A percentile compares a stretch with the other conserved stretches of the same genome.
phyloP scores from a whole-genome alignment of 2,113 vertebrate genomes.

The Sula dactylatra region DNA sequence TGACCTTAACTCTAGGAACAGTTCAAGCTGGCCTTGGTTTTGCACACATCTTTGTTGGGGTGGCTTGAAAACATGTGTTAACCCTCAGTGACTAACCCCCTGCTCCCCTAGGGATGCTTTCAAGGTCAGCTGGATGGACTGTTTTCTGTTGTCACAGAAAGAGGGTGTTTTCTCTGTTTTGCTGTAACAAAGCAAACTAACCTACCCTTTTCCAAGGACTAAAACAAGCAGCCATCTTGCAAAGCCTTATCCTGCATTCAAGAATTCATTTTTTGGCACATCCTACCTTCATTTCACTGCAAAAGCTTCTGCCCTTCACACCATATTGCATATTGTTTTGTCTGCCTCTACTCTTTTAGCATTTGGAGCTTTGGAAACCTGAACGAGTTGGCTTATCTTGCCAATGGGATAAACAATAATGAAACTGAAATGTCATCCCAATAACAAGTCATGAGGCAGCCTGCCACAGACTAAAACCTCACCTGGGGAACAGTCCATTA shows the following conservation, averaged over 20 bases:
- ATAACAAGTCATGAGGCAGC: constrained; percentile 28
- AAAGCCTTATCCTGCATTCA: neutral
- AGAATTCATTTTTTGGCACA: neutral
- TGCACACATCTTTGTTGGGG: neutral
- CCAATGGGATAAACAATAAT: constrained; percentile 5
- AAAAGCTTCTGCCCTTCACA: constrained; percentile 26
- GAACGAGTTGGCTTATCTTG: neutral
- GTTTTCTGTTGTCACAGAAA: neutral
- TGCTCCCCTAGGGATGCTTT: neutral
- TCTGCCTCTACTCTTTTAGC: constrained; percentile 3
- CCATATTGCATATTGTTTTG: neutral
- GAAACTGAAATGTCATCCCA: constrained; percentile 52
- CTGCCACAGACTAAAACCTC: constrained; percentile 16
- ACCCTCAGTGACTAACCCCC: neutral
- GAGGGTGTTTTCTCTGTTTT: neutral
- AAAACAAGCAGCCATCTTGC: neutral
- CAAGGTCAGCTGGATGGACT: neutral
- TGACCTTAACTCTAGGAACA: neutral
- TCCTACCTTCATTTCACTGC: neutral
- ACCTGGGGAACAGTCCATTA: constrained; percentile 26
- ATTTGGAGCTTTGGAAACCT: neutral
- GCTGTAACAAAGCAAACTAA: neutral
- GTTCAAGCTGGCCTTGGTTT: neutral
- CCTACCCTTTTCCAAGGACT: neutral
- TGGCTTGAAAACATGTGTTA: neutral